Evolutionary conservation across 2,113 vertebrate species (phyloP).

Genomic region (Oncorhynchus kisutch): DNA sequence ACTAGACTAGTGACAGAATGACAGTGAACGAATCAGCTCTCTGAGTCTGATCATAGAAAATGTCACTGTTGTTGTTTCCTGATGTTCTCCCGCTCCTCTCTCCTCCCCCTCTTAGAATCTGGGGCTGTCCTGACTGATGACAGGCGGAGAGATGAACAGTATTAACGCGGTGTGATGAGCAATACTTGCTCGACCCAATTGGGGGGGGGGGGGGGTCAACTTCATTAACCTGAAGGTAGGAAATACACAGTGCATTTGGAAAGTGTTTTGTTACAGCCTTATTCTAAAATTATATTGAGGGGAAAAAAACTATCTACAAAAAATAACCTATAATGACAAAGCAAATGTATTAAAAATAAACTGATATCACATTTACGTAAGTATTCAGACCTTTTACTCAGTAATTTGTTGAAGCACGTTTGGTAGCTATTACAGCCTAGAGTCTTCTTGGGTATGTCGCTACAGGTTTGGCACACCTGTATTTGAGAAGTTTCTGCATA

Average conservation of each 20-base stretch:
- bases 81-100: constrained; percentile 28
- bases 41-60: constrained; percentile 9
- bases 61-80: constrained; percentile 22
- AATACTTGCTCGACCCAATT: constrained; percentile 64
- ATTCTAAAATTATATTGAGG: too few relatives aligned
- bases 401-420: too few relatives aligned
- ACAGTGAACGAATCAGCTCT: not conserved
- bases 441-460: too few relatives aligned
- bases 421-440: too few relatives aligned
- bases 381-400: too few relatives aligned
- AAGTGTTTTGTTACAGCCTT: too few relatives aligned
- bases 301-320: not conserved
- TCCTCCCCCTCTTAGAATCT: constrained; percentile 30
- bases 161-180: constrained; percentile 61
- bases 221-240: not conserved
- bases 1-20: not conserved
- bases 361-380: too few relatives aligned
- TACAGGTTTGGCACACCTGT: too few relatives aligned
- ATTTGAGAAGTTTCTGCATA: too few relatives aligned
- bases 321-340: not conserved
- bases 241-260: not conserved
- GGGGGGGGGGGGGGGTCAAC: constrained; percentile 22
- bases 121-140: constrained; percentile 41
- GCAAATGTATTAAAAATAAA: too few relatives aligned
- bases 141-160: constrained; percentile 64